Evolutionary conservation across 2,113 vertebrate genomes (phyloP), one percentile per base, ranked within the genome.

Genomic region (Deroptyus accipitrinus): DNA sequence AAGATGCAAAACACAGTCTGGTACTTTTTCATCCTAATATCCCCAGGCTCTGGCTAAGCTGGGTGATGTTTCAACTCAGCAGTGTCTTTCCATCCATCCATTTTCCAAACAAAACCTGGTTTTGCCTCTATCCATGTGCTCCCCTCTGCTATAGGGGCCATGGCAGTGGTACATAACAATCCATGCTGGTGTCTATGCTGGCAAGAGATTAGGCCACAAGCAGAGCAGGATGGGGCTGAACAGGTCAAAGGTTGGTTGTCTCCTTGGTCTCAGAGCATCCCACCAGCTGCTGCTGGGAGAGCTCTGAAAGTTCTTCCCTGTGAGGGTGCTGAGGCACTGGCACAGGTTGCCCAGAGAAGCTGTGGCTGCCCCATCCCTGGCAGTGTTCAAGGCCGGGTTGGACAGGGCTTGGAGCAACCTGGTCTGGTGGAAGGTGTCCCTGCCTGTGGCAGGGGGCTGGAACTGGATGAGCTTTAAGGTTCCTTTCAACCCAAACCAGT

Each of bases 81-180:
- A 37, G 51, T 33, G 48, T 37, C 57, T 83, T 83, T 41, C 39
- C 54, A 83, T 44, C 10, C 24, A 7, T 20, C 42, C 31, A 12
- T 67, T 83, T 88, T 68, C 27, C 74, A 74, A 79, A 24, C 8
- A n/a, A 46, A 87, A 54, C 20, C 39, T 7, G 20, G 11, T 48
- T 30, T 37, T 66, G 10, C 41, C 67, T 83, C 72, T 25, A 35
- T 11, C 23, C 13, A 13, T 2, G 2, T 7, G 23, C 22, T 31
- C 11, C 10, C 2, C 35, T 72, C 37, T 25, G 24, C 63, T 35
- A 11, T 3, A 2, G 46, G 57, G 20, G 4, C 66, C 33, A 13
- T 0, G 3, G 2, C 64, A 39, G 67, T 2, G 7, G 18, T 7
- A 15, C 4, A 0, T 1, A 5, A 27, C 12, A 30, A 59, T 28